Conservation (phyloP, 2,888 invertebrate species). For the Nowickia ferox region DNA sequence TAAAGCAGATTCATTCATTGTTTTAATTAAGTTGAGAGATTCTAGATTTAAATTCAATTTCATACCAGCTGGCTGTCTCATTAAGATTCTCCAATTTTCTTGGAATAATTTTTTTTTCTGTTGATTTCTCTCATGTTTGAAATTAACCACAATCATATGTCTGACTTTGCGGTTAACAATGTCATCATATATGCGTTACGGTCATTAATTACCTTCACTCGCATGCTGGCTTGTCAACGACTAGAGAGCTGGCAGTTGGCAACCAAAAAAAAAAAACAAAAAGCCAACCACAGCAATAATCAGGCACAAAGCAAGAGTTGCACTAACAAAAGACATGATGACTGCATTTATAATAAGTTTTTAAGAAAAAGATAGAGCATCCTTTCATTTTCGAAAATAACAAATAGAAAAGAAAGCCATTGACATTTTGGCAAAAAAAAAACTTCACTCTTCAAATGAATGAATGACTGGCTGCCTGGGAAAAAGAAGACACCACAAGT, state of each 20-base stretch:
- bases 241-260: conserved; percentile 16
- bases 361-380: conserved; percentile 5
- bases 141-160: conserved; percentile 68
- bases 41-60: not conserved
- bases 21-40: not conserved
- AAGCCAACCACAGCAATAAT: not conserved
- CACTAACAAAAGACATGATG: conserved; percentile 23
- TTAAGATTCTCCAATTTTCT: conserved; percentile 46
- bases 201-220: conserved; percentile 72
- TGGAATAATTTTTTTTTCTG: not conserved
- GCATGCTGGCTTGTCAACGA: conserved; percentile 63
- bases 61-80: conserved; percentile 5
- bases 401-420: conserved; percentile 28
- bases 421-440: conserved; percentile 31
- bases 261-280: conserved; percentile 14
- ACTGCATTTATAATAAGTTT: conserved; percentile 5
- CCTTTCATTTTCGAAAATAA: not conserved
- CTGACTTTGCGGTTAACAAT: conserved; percentile 65
- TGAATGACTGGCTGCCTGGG: not conserved
- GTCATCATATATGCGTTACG: conserved; percentile 69
- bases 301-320: conserved; percentile 40
- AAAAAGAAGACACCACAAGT: not conserved
- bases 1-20: too few relatives aligned
- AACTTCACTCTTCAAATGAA: conserved; percentile 18
- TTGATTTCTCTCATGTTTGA: conserved; percentile 15